Evolutionary conservation across 2,888 invertebrate species (phyloP).

Genomic region (Meloe dianella): DNA sequence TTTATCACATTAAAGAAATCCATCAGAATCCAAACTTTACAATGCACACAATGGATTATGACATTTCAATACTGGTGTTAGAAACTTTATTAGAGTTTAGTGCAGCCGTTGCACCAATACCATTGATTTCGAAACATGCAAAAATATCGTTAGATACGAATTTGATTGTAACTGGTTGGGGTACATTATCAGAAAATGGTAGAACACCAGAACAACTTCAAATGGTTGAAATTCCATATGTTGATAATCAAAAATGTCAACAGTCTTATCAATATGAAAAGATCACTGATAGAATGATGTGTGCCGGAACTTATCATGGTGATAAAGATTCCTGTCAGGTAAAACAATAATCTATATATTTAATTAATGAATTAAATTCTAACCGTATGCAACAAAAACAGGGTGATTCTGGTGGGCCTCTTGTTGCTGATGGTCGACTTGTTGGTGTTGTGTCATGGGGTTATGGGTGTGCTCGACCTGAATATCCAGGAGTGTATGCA

Average conservation of each 20-base stretch:
- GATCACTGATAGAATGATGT: conserved; percentile 41
- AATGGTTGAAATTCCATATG: conserved; percentile 24
- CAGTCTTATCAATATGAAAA: conserved; percentile 22
- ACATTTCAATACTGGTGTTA: conserved; percentile 35
- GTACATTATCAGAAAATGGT: conserved; percentile 18
- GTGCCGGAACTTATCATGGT: conserved; percentile 41
- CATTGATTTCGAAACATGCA: conserved; percentile 9
- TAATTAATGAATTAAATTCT: background rate
- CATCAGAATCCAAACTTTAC: conserved; percentile 31
- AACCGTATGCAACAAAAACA: conserved; percentile 42
- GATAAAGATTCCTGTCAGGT: conserved; percentile 46
- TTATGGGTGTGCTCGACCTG: conserved; percentile 29
- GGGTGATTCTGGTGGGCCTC: conserved; percentile 43
- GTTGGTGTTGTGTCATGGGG: conserved; percentile 37
- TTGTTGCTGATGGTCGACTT: conserved; percentile 31
- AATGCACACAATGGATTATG: conserved; percentile 30
- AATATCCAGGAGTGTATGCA: conserved; percentile 35
- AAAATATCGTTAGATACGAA: conserved; percentile 14
- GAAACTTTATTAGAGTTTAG: conserved; percentile 12
- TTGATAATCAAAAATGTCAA: conserved; percentile 22
- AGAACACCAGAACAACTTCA: conserved; percentile 12
- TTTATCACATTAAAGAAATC: conserved; percentile 23
- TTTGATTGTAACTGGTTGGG: conserved; percentile 30
- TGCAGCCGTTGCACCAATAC: conserved; percentile 13
- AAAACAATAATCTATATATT: background rate